A percentile compares a stretch with the other conserved stretches of the same genome.
phyloP scores from a whole-genome alignment of 2,888 invertebrate species.

The Sicus ferrugineus region DNA sequence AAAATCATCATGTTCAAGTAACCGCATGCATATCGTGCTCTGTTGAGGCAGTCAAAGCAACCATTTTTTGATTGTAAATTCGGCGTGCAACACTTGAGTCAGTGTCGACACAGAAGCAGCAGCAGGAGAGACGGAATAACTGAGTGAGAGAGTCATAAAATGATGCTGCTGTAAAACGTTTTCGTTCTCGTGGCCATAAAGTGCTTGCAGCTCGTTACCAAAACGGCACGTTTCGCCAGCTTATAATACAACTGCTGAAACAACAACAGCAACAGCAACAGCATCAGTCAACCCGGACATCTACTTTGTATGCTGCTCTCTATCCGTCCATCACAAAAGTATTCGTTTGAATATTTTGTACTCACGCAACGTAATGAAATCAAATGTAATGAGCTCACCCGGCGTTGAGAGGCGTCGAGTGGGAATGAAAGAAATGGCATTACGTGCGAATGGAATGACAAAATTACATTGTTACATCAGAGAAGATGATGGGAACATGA shows the following conservation, averaged over 20 bases:
- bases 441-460: not conserved
- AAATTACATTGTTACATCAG: not conserved
- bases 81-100: too few relatives aligned
- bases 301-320: not conserved
- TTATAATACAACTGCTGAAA: not conserved
- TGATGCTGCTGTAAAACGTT: not conserved
- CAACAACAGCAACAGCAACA: not conserved
- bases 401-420: too few relatives aligned
- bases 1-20: too few relatives aligned
- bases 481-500: not conserved
- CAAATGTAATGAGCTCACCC: conserved; percentile 2
- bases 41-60: too few relatives aligned
- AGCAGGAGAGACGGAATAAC: too few relatives aligned
- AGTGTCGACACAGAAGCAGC: too few relatives aligned
- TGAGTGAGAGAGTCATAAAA: not conserved
- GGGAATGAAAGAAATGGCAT: not conserved
- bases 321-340: not conserved
- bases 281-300: not conserved
- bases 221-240: conserved; percentile 2
- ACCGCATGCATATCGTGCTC: too few relatives aligned
- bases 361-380: conserved; percentile 12
- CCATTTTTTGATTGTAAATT: too few relatives aligned
- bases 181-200: not conserved
- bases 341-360: not conserved
- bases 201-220: not conserved